These are phyloP conservation scores for Coregonus suidteri DNA, from an alignment of 2,797 vertebrate species.

Conservation along the genomic window DNA sequence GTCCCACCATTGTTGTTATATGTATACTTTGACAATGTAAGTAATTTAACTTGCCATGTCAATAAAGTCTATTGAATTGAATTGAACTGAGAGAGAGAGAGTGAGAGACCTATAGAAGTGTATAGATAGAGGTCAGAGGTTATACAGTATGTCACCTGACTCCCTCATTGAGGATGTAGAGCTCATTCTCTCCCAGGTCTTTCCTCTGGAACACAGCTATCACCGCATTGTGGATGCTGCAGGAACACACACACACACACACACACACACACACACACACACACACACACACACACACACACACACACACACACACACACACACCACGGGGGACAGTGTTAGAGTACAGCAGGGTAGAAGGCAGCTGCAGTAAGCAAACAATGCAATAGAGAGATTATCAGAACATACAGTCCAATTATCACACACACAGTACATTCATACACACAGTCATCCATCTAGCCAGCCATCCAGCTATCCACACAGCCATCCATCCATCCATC, in stretches of 20 bases:
- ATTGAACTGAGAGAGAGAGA: background rate
- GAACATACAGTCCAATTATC: too few species aligned
- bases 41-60: too few species aligned
- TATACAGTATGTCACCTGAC: slow-evolving; percentile 81
- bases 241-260: slow-evolving; percentile 33
- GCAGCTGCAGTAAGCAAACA: too few species aligned
- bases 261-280: slow-evolving; percentile 14
- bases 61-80: too few species aligned
- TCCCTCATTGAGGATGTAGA: slow-evolving; percentile 93
- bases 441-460: background rate
- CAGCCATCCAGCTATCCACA: too few species aligned
- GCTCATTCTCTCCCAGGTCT: slow-evolving; percentile 91
- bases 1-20: too few species aligned
- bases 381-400: too few species aligned
- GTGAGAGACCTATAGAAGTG: background rate
- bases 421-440: background rate
- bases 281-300: slow-evolving; percentile 20
- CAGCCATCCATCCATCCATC: background rate
- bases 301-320: slow-evolving; percentile 4
- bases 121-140: background rate
- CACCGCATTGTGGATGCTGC: slow-evolving; percentile 94
- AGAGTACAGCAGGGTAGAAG: too few species aligned
- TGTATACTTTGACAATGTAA: too few species aligned
- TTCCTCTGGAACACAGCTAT: slow-evolving; percentile 93
- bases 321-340: background rate